phyloP scores from a whole-genome alignment of 2,113 vertebrate species.

The Pelusios castaneus region DNA sequence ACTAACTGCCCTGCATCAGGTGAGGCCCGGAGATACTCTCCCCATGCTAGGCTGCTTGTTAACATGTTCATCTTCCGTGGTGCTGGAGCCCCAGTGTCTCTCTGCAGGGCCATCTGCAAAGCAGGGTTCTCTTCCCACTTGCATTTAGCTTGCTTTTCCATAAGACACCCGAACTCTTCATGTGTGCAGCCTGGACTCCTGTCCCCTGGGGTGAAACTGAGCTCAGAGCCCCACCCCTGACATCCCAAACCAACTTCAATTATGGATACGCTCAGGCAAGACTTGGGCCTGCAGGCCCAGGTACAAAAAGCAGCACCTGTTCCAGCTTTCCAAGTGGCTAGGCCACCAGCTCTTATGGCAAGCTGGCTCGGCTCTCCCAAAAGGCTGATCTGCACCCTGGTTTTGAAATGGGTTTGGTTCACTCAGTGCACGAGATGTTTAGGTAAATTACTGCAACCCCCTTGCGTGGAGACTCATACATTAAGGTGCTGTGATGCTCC shows the following conservation, averaged over 20 bases:
- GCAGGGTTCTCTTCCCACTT: background rate
- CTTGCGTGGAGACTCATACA: background rate
- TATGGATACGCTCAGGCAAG: background rate
- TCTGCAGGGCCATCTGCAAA: background rate
- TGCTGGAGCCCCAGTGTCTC: background rate
- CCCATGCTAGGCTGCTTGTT: accelerated
- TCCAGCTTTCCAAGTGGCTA: background rate
- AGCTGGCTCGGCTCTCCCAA: background rate
- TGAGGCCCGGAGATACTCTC: slow-evolving; percentile 61
- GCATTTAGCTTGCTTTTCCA: background rate
- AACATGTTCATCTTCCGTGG: accelerated
- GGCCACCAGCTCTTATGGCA: background rate
- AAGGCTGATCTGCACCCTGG: background rate
- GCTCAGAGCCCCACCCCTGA: background rate
- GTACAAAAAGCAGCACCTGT: background rate
- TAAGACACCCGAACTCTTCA: background rate
- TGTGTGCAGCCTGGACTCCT: accelerated
- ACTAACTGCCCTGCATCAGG: slow-evolving; percentile 96
- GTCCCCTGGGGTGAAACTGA: background rate
- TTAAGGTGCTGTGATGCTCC: background rate
- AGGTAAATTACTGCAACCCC: background rate
- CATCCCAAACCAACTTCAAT: background rate
- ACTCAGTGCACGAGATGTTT: background rate
- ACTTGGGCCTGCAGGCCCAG: background rate
- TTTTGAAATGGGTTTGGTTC: background rate